Conservation (phyloP, 2,797 vertebrate genomes). For the Acanthurus tractus region DNA sequence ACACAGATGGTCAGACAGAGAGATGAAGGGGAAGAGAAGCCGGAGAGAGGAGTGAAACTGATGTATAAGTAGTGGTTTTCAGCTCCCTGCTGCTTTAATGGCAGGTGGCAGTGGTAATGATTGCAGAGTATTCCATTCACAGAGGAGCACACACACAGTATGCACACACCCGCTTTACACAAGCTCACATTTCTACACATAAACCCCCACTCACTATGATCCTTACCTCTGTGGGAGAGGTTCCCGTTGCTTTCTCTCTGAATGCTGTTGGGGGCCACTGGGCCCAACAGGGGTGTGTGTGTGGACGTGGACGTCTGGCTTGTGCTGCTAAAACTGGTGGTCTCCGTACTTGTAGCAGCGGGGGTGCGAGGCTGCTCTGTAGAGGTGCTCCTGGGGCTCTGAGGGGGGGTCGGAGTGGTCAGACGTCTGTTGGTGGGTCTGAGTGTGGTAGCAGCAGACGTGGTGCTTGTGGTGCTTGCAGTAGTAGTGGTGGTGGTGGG, state of each 20-base stretch:
- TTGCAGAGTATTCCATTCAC: constrained; percentile 14
- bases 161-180: constrained; percentile 24
- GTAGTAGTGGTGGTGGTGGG: constrained; percentile 45
- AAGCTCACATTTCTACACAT: constrained; percentile 4
- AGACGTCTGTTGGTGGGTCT: constrained; percentile 51
- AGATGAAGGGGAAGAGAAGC: constrained; percentile 28
- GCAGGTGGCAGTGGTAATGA: constrained; percentile 29
- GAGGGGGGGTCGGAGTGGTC: constrained; percentile 35
- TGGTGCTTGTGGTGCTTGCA: constrained; percentile 38
- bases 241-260: constrained; percentile 90
- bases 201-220: neutral
- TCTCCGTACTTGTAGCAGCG: constrained; percentile 51
- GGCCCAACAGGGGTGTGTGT: constrained; percentile 53
- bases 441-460: constrained; percentile 43
- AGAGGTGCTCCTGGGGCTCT: constrained; percentile 72
- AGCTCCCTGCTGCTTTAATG: constrained; percentile 60
- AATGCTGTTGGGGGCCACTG: constrained; percentile 77
- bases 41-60: constrained; percentile 29
- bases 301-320: constrained; percentile 75
- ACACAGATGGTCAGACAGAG: constrained; percentile 50
- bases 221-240: constrained; percentile 94
- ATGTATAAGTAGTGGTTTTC: constrained; percentile 52
- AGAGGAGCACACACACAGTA: constrained; percentile 12
- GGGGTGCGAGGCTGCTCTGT: constrained; percentile 58
- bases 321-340: constrained; percentile 53